These are phyloP conservation scores for Hypena proboscidalis DNA, from an alignment of 2,888 invertebrate species.

Conservation along the genomic window DNA sequence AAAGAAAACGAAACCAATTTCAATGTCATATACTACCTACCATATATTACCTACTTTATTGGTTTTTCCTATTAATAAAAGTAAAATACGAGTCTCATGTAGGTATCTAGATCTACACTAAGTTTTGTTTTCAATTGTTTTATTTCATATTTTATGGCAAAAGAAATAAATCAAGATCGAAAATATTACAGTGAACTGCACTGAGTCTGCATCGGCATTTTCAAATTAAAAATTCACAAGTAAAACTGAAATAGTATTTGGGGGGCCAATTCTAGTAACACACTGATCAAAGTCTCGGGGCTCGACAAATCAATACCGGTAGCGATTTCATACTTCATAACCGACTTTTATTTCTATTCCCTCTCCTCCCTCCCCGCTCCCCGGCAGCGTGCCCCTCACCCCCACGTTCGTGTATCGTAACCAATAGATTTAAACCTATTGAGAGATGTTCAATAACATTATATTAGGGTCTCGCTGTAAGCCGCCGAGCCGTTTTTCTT, in stretches of 20 bases:
- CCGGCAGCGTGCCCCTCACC: background rate
- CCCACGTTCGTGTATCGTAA: constrained; percentile 12
- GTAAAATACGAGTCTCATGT: too few relatives aligned
- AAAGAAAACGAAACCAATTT: too few relatives aligned
- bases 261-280: background rate
- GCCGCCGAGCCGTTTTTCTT: constrained; percentile 4
- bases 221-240: too few relatives aligned
- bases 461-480: constrained; percentile 15
- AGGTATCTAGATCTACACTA: too few relatives aligned
- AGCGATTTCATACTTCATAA: constrained; percentile 60
- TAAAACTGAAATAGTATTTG: background rate
- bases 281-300: constrained; percentile 3
- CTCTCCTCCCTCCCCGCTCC: constrained; percentile 11
- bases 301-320: constrained; percentile 52
- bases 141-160: too few relatives aligned
- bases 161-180: too few relatives aligned
- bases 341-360: constrained; percentile 49
- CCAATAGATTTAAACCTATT: constrained; percentile 23
- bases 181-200: too few relatives aligned
- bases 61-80: too few relatives aligned
- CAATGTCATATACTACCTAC: too few relatives aligned
- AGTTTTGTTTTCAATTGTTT: too few relatives aligned
- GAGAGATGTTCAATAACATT: constrained; percentile 27
- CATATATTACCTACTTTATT: too few relatives aligned
- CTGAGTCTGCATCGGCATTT: too few relatives aligned